A percentile compares a stretch with the other conserved stretches of the same genome.
These are phyloP conservation scores for Brachyptera risi DNA, from an alignment of 2,888 invertebrate species.

Conservation along the genomic window DNA sequence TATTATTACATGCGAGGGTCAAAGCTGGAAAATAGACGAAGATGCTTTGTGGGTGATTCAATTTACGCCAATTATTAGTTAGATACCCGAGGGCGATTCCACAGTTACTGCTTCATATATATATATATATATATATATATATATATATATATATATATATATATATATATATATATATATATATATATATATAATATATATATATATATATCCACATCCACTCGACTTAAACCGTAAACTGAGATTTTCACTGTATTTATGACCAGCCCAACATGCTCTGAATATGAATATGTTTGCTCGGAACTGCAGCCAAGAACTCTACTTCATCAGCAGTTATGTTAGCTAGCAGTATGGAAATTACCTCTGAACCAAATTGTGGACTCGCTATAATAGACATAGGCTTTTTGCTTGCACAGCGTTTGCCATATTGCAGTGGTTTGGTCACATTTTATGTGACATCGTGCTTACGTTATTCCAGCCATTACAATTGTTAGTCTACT, in stretches of 20 bases:
- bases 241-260: constrained; percentile 24
- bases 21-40: no score
- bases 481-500: no score
- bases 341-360: constrained; percentile 26
- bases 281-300: background rate
- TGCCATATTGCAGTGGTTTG: no score
- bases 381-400: background rate
- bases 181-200: no score
- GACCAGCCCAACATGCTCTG: background rate
- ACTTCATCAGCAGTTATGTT: constrained; percentile 26
- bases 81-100: constrained; percentile 4
- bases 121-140: no score
- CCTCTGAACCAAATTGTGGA: constrained; percentile 13
- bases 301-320: constrained; percentile 5
- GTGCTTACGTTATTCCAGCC: no score
- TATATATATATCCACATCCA: no score
- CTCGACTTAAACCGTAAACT: background rate
- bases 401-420: constrained; percentile 10
- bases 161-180: no score
- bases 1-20: no score
- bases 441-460: no score
- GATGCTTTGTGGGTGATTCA: no score
- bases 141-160: no score
- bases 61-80: constrained; percentile 31
- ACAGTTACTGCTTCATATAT: constrained; percentile 20